These are phyloP conservation scores for Hyperoodon ampullatus DNA, from an alignment of 2,113 vertebrate genomes.

Conservation along the genomic window DNA sequence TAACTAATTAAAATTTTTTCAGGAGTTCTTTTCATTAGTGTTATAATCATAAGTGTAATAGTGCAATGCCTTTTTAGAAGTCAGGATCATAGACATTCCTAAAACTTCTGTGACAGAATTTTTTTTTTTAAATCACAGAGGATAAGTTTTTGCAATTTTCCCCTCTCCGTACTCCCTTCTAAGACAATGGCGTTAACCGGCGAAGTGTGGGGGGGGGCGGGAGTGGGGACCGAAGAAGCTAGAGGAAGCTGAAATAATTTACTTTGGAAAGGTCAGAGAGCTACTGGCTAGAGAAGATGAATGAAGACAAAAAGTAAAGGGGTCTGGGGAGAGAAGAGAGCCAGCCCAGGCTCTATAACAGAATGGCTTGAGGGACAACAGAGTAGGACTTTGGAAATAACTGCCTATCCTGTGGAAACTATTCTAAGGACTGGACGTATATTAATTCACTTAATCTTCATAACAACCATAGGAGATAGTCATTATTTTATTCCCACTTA, in stretches of 20 bases:
- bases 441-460: background rate
- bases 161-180: background rate
- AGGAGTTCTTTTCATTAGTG: background rate
- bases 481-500: background rate
- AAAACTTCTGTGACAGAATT: background rate
- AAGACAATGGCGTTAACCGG: background rate
- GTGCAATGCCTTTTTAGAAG: background rate
- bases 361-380: background rate
- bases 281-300: background rate
- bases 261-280: slow-evolving; percentile 28
- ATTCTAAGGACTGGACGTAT: background rate
- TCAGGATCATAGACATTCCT: background rate
- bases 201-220: background rate
- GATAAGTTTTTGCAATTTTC: background rate
- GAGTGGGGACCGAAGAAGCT: background rate
- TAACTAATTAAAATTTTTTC: background rate
- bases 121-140: background rate
- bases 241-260: background rate
- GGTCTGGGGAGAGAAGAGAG: background rate
- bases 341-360: background rate
- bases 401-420: background rate
- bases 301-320: background rate
- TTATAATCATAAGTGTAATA: background rate
- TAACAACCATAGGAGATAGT: background rate
- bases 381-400: background rate